phyloP scores from a whole-genome alignment of 1,140 invertebrate species.

The roundworm (Caenorhabditis elegans) region WBcel235 BX284602.5:12984501-12985000 shows the following conservation, averaged over 20 bases:
- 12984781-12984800: neutral
- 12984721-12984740: conserved; percentile 1
- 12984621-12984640: neutral
- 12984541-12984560: neutral
- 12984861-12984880: conserved; percentile 13
- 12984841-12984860: conserved; percentile 3
- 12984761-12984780: neutral
- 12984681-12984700: conserved; percentile 30
- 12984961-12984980: neutral
- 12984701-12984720: conserved; percentile 13
- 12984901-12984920: neutral
- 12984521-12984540: neutral
- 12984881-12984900: neutral
- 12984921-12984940: neutral
- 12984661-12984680: neutral
- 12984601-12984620: neutral
- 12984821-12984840: neutral
- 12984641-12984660: too few relatives aligned
- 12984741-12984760: neutral
- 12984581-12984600: neutral
- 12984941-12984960: neutral
- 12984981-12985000: neutral
- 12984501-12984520: too few relatives aligned
- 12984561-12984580: conserved; percentile 12
- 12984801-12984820: neutral